A percentile compares a stretch with the other conserved stretches of the same genome.
These are phyloP conservation scores for Paraplagusia blochii DNA, from an alignment of 2,113 vertebrate genomes.

Conservation along the genomic window DNA sequence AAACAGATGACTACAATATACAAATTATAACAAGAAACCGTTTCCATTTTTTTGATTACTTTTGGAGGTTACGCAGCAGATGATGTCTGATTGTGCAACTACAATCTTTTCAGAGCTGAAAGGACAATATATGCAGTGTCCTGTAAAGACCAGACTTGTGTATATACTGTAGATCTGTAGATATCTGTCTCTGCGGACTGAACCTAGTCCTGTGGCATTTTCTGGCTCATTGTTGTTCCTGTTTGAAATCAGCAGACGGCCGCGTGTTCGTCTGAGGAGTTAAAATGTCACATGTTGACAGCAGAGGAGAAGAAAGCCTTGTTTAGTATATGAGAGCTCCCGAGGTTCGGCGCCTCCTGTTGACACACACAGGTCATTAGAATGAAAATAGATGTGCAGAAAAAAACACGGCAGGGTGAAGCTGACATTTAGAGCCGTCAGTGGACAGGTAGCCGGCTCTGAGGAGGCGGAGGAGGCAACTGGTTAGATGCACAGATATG, in stretches of 20 bases:
- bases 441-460: background rate
- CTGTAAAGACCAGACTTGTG: background rate
- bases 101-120: no score
- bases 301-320: constrained; percentile 19
- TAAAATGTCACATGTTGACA: constrained; percentile 48
- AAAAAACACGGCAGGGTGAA: constrained; percentile 15
- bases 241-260: background rate
- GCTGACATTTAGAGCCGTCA: constrained; percentile 53
- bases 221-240: background rate
- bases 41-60: no score
- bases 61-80: no score
- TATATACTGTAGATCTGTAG: background rate
- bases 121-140: no score
- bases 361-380: constrained; percentile 28
- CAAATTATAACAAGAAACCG: no score
- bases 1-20: no score
- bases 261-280: constrained; percentile 8
- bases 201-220: background rate
- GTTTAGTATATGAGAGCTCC: constrained; percentile 16
- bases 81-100: no score
- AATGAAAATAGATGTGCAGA: constrained; percentile 35
- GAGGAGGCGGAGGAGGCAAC: background rate
- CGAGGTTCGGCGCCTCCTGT: constrained; percentile 22
- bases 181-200: background rate
- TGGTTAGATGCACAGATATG: constrained; percentile 6